Conservation (phyloP, 2,888 invertebrate species). For the Antheraea assamensis region DNA sequence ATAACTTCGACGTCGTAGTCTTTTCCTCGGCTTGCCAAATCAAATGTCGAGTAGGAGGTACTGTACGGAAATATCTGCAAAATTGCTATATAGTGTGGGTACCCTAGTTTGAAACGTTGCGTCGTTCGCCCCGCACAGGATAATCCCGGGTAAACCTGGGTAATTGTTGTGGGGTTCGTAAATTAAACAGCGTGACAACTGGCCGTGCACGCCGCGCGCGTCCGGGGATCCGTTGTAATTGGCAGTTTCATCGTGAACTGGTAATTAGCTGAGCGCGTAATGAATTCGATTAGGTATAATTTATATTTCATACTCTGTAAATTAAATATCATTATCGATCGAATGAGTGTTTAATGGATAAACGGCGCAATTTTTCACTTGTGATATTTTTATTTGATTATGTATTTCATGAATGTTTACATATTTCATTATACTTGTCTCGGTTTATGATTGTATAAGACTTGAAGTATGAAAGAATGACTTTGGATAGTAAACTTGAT, state of each 20-base stretch:
- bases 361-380: background rate
- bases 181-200: constrained; percentile 38
- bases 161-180: constrained; percentile 34
- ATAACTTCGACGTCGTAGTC: too few relatives aligned
- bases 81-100: background rate
- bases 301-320: background rate
- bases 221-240: constrained; percentile 8
- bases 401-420: background rate
- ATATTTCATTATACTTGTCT: background rate
- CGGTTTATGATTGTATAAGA: background rate
- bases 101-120: background rate
- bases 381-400: background rate
- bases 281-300: background rate
- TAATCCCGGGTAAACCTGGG: constrained; percentile 36
- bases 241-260: background rate
- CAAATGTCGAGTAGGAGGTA: background rate
- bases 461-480: too few relatives aligned
- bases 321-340: background rate
- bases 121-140: constrained; percentile 25
- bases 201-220: constrained; percentile 21
- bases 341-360: background rate
- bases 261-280: constrained; percentile 4
- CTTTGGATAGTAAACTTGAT: too few relatives aligned
- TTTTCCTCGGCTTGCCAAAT: too few relatives aligned
- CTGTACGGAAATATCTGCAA: background rate